Conservation (phyloP, 2,113 vertebrate species). For the Microcebus tavaratra region DNA sequence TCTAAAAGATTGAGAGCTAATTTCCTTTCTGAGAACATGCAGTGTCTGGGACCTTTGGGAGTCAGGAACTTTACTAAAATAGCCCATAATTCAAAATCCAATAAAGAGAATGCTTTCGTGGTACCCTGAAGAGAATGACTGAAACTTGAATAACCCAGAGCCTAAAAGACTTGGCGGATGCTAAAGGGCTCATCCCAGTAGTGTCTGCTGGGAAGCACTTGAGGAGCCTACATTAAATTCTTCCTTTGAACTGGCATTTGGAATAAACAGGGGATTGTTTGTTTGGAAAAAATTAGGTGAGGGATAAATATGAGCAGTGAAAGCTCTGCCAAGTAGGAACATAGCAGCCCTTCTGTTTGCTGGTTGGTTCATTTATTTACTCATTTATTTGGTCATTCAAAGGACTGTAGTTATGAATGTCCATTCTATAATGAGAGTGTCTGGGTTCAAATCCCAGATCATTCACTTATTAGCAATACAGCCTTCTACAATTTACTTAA, state of each 20-base stretch:
- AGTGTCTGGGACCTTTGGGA: background rate
- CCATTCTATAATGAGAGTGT: background rate
- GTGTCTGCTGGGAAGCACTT: background rate
- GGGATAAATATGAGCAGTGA: background rate
- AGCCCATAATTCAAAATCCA: constrained; percentile 14
- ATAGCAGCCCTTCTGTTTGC: background rate
- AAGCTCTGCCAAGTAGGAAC: background rate
- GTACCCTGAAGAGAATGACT: background rate
- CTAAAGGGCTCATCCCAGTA: background rate
- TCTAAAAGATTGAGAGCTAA: background rate
- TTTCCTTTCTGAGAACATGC: constrained; percentile 32
- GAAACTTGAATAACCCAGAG: background rate
- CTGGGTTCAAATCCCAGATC: background rate
- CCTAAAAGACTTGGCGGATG: background rate
- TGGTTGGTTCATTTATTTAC: background rate
- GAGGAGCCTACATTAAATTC: background rate
- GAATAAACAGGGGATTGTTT: background rate
- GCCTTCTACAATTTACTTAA: background rate
- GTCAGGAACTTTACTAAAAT: background rate
- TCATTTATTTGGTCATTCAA: background rate
- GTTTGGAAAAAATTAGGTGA: background rate
- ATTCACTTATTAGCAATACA: background rate
- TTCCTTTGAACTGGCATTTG: background rate
- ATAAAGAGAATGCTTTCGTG: background rate
- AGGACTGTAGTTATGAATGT: background rate